Evolutionary conservation across 2,888 invertebrate species (phyloP).

Genomic region (Agrotis clavis): DNA sequence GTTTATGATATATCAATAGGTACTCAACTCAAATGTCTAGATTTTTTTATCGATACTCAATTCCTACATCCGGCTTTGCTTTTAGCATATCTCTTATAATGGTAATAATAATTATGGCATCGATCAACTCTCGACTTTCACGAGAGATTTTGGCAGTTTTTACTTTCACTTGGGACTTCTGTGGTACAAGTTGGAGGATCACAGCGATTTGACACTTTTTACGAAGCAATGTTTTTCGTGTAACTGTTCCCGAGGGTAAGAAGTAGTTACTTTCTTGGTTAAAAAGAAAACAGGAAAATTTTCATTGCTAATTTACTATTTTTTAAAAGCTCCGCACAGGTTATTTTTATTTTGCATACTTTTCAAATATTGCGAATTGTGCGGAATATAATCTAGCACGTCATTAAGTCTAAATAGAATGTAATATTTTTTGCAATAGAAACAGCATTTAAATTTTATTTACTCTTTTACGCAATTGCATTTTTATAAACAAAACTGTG

Average conservation of each 20-base stretch:
- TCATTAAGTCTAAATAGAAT: no score
- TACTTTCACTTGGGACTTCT: slow-evolving; percentile 83
- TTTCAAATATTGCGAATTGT: neutral
- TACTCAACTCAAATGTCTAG: slow-evolving; percentile 53
- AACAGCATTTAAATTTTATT: no score
- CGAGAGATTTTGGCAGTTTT: slow-evolving; percentile 88
- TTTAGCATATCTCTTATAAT: slow-evolving; percentile 90
- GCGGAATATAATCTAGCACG: no score
- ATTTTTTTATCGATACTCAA: slow-evolving; percentile 64
- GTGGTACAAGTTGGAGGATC: slow-evolving; percentile 61
- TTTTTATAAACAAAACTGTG: neutral
- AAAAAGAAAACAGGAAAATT: neutral
- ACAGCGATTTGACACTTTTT: slow-evolving; percentile 34
- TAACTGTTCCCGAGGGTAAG: neutral
- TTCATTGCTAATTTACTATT: no score
- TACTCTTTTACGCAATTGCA: no score
- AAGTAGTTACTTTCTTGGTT: neutral
- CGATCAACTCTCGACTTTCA: slow-evolving; percentile 90
- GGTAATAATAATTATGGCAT: slow-evolving; percentile 90
- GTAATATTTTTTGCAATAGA: neutral
- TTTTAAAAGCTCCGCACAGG: neutral
- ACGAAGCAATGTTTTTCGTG: neutral
- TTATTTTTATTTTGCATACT: neutral
- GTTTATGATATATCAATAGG: slow-evolving; percentile 43
- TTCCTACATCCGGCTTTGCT: slow-evolving; percentile 84